These are phyloP conservation scores for Florisuga fusca DNA, from an alignment of 2,797 vertebrate species.

Conservation along the genomic window DNA sequence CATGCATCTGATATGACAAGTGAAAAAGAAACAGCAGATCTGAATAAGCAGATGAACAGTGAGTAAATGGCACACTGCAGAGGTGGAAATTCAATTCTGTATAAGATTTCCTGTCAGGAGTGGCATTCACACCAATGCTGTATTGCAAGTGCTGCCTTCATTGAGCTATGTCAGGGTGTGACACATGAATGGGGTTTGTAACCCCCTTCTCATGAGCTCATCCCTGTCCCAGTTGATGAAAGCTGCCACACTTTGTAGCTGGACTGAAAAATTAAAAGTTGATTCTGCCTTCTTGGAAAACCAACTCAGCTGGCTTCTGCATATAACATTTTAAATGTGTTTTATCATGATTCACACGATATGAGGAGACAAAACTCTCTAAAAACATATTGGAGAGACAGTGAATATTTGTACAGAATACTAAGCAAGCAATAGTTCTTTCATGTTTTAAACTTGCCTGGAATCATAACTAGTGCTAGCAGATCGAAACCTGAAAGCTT, in stretches of 20 bases:
- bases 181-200: neutral
- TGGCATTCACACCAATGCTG: no score
- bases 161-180: neutral
- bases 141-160: fast-evolving
- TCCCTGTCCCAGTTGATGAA: neutral
- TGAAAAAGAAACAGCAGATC: neutral
- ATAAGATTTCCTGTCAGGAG: neutral
- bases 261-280: neutral
- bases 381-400: neutral
- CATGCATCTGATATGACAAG: neutral
- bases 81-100: neutral
- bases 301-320: neutral
- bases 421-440: neutral
- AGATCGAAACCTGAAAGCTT: neutral
- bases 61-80: neutral
- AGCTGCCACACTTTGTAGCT: neutral
- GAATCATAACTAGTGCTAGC: neutral
- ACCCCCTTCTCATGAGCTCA: neutral
- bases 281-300: neutral
- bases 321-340: neutral
- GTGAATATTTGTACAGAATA: neutral
- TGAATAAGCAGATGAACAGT: neutral
- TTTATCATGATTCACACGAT: neutral
- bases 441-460: neutral
- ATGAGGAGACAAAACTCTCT: neutral